Evolutionary conservation across 2,113 vertebrate genomes (phyloP).

Genomic region (Zootoca vivipara): DNA sequence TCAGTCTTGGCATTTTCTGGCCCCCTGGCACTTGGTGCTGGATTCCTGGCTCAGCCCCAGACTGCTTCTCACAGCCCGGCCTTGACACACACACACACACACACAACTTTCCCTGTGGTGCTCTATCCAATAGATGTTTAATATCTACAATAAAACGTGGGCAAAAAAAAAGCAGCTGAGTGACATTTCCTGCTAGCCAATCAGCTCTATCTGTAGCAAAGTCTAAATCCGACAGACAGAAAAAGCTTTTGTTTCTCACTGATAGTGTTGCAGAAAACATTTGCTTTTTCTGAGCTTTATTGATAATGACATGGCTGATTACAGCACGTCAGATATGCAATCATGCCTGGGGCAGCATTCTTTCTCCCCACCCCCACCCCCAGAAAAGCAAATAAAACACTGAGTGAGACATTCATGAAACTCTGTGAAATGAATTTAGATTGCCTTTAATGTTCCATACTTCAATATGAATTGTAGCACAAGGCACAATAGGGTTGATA

Average conservation of each 20-base stretch:
- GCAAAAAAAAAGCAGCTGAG: not conserved
- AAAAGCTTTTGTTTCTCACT: not conserved
- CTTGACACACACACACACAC: not conserved
- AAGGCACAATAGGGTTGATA: not conserved
- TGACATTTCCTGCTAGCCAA: not conserved
- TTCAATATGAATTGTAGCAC: not conserved
- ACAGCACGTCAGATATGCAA: not conserved
- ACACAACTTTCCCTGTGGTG: not conserved
- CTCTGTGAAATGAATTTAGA: not conserved
- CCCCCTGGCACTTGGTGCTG: too few species aligned
- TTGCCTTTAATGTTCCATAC: constrained; percentile 7
- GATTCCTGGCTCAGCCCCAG: not conserved
- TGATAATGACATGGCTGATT: not conserved
- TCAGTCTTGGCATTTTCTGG: too few species aligned
- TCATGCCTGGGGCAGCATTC: not conserved
- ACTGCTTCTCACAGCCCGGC: not conserved
- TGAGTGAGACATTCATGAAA: not conserved
- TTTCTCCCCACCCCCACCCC: fast-evolving
- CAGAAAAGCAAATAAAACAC: not conserved
- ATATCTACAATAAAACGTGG: not conserved
- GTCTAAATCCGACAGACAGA: not conserved
- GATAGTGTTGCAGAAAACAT: not conserved
- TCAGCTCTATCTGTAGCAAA: not conserved
- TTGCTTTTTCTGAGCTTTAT: not conserved
- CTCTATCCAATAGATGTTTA: not conserved